These are phyloP conservation scores for Plutomurus gul DNA, from an alignment of 1,140 invertebrate genomes.

Conservation along the genomic window DNA sequence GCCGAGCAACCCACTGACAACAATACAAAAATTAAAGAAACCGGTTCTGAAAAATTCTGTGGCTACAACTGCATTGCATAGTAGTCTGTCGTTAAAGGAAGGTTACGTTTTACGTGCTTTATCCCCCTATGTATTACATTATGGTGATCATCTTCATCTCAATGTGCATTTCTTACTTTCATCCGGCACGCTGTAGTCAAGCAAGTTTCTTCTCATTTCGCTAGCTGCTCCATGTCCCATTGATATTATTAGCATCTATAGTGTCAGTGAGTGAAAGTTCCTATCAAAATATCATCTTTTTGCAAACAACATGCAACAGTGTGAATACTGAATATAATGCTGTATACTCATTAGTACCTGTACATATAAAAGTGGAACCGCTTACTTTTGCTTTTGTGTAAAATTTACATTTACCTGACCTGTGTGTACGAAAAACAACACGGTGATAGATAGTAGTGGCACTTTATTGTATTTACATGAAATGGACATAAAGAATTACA, in stretches of 20 bases:
- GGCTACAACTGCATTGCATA: not conserved
- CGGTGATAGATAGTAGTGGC: too few relatives aligned
- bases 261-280: constrained; percentile 1
- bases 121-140: not conserved
- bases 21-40: constrained; percentile 13
- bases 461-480: too few relatives aligned
- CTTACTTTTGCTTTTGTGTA: not conserved
- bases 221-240: not conserved
- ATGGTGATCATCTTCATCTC: not conserved
- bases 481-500: too few relatives aligned
- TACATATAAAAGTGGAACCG: not conserved
- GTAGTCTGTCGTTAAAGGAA: not conserved
- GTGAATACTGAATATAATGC: too few relatives aligned
- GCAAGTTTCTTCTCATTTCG: constrained; percentile 5
- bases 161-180: not conserved
- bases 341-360: too few relatives aligned
- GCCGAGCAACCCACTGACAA: not conserved
- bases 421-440: too few relatives aligned
- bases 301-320: not conserved
- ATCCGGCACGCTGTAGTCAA: not conserved
- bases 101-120: constrained; percentile 19
- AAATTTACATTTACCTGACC: too few relatives aligned
- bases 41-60: not conserved
- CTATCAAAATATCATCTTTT: not conserved
- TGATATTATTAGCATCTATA: constrained; percentile 7